A percentile compares a stretch with the other conserved stretches of the same genome.
phyloP scores from a whole-genome alignment of 1,140 invertebrate genomes.

The Drosophila orena region DNA sequence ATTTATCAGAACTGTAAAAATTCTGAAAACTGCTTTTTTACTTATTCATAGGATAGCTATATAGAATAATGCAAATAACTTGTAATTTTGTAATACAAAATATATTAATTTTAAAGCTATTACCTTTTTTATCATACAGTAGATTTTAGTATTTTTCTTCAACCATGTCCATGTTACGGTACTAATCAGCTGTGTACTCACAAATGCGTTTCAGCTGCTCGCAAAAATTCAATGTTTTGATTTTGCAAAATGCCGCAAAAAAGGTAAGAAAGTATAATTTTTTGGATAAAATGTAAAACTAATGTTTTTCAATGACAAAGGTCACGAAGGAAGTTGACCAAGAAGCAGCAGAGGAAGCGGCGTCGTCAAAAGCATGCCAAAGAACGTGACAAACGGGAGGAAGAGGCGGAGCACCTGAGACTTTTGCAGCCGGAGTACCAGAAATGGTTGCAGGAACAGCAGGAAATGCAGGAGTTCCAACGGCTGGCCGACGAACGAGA shows the following conservation, averaged over 20 bases:
- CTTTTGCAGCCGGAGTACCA: slow-evolving; percentile 75
- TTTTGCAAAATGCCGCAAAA: slow-evolving; percentile 38
- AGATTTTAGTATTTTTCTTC: neutral
- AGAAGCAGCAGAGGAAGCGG: slow-evolving; percentile 85
- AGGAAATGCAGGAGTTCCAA: slow-evolving; percentile 68
- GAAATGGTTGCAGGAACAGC: slow-evolving; percentile 64
- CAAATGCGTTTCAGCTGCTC: neutral
- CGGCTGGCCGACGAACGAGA: slow-evolving; percentile 60
- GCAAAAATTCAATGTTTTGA: neutral
- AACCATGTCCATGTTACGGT: neutral
- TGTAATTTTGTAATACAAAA: no score
- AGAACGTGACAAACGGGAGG: slow-evolving; percentile 65
- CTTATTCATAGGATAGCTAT: no score
- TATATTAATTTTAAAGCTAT: neutral
- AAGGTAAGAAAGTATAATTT: slow-evolving; percentile 16
- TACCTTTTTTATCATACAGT: neutral
- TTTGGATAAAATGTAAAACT: neutral
- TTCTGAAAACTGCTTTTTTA: no score
- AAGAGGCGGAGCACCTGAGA: slow-evolving; percentile 47
- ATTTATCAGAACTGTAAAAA: no score
- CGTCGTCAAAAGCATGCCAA: slow-evolving; percentile 82
- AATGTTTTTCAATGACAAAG: slow-evolving; percentile 4
- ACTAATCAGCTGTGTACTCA: no score
- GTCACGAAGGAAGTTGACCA: slow-evolving; percentile 85
- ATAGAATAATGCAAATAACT: no score